Percentiles rank a stretch among this genome's conserved stretches.
phyloP scores from a whole-genome alignment of 2,888 invertebrate species.

The Lithosia quadra region DNA sequence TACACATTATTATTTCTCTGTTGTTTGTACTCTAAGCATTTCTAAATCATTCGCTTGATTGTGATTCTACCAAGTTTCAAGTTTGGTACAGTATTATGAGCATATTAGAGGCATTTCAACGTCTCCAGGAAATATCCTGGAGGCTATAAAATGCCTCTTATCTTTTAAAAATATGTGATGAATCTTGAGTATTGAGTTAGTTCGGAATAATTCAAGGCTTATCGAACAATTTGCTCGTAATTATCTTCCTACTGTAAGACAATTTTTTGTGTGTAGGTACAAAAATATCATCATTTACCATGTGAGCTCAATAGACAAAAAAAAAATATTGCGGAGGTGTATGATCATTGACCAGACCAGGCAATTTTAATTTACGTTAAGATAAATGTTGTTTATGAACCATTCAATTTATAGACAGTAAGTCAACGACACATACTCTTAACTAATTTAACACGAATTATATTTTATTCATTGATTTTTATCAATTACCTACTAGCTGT shows the following conservation, averaged over 20 bases:
- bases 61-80: too few species aligned
- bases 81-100: background rate
- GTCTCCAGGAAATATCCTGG: background rate
- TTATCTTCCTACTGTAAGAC: background rate
- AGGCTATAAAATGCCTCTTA: too few species aligned
- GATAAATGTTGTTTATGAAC: background rate
- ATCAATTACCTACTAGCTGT: too few species aligned
- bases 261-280: too few species aligned
- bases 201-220: background rate
- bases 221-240: background rate
- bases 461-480: background rate
- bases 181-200: background rate
- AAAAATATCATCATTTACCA: background rate
- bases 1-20: background rate
- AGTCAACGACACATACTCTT: background rate
- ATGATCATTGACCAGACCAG: background rate
- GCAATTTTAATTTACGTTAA: background rate
- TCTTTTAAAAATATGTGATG: too few species aligned
- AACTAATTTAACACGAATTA: background rate
- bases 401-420: background rate
- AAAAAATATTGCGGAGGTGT: background rate
- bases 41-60: too few species aligned
- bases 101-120: background rate
- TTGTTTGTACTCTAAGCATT: background rate
- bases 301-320: background rate